phyloP scores from a whole-genome alignment of 2,888 invertebrate species.

The Cheilosia soror region DNA sequence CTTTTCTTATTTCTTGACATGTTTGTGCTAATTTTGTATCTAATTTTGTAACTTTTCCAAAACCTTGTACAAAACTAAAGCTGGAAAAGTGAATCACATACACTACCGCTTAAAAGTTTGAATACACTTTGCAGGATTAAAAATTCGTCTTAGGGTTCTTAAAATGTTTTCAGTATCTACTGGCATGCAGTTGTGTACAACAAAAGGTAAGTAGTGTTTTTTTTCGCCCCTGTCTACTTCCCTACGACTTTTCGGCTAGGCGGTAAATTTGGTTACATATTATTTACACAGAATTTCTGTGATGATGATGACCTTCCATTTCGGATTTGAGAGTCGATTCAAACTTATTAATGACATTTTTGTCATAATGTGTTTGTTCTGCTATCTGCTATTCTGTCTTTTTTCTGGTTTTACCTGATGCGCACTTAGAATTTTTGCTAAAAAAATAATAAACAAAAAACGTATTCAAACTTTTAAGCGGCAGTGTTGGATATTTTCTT shows the following conservation, averaged over 20 bases:
- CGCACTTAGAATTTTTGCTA: background rate
- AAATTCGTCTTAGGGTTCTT: background rate
- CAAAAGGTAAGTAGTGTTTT: background rate
- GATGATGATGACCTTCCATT: too few species aligned
- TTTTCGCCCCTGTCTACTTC: background rate
- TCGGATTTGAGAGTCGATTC: too few species aligned
- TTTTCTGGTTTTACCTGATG: background rate
- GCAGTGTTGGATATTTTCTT: constrained; percentile 3
- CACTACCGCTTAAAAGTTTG: constrained; percentile 28
- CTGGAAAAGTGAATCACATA: constrained; percentile 33
- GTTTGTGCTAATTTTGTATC: constrained; percentile 51
- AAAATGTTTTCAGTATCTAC: background rate
- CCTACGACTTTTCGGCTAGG: background rate
- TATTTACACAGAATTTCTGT: too few species aligned
- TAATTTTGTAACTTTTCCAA: constrained; percentile 42
- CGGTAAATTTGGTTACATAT: background rate
- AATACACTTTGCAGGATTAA: background rate
- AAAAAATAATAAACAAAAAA: background rate
- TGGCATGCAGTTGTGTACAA: background rate
- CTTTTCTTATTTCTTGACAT: constrained; percentile 51
- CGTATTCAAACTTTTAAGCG: constrained; percentile 25
- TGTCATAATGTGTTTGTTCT: too few species aligned
- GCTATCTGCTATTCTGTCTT: too few species aligned
- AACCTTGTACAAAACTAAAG: constrained; percentile 51
- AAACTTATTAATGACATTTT: too few species aligned